Conservation (phyloP, 2,888 invertebrate species). For the Drosophila kanekoi region DNA sequence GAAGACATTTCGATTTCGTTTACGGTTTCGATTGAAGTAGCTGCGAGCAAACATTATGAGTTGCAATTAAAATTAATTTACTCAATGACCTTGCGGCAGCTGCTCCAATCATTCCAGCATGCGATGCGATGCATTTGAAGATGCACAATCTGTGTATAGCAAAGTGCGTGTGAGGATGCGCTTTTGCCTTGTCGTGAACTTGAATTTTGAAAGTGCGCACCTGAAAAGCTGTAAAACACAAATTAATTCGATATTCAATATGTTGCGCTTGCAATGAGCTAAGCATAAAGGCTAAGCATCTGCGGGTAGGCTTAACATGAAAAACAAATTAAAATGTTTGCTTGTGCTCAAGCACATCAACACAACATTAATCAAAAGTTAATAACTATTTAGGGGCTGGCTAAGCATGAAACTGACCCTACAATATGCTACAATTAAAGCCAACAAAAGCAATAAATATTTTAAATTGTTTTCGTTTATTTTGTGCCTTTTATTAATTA, state of each 20-base stretch:
- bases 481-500: conserved; percentile 2
- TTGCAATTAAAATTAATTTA: conserved; percentile 68
- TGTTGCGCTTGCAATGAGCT: conserved; percentile 25
- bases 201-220: conserved; percentile 49
- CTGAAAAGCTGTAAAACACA: conserved; percentile 16
- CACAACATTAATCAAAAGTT: conserved; percentile 45
- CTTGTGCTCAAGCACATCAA: conserved; percentile 15
- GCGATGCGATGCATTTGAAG: conserved; percentile 70
- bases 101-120: conserved; percentile 30
- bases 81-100: conserved; percentile 59
- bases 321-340: conserved; percentile 42
- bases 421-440: conserved; percentile 22
- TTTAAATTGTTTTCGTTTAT: conserved; percentile 25
- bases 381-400: conserved; percentile 18
- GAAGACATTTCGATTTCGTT: conserved; percentile 18
- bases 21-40: conserved; percentile 37
- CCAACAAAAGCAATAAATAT: conserved; percentile 10
- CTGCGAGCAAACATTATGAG: conserved; percentile 31
- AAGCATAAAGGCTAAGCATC: conserved; percentile 36
- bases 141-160: conserved; percentile 45
- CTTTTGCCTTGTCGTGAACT: conserved; percentile 60
- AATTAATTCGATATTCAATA: conserved; percentile 5
- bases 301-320: conserved; percentile 34
- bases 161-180: conserved; percentile 62
- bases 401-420: conserved; percentile 6